phyloP scores from a whole-genome alignment of 2,797 vertebrate genomes.

The Lindbergichthys nudifrons region DNA sequence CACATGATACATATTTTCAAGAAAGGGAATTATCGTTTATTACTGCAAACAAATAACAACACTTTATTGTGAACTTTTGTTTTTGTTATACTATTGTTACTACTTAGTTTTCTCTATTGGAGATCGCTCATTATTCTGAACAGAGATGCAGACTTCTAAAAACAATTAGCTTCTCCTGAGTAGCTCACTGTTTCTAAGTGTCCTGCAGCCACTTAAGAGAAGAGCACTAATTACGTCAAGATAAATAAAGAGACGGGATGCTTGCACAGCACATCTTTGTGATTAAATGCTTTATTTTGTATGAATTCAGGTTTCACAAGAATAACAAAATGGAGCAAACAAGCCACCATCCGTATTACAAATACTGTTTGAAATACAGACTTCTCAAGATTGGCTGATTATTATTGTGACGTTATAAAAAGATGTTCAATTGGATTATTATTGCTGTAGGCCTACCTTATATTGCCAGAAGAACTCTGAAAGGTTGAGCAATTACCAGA shows the following conservation, averaged over 20 bases:
- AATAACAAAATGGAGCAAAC: background rate
- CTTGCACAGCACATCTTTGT: conserved; percentile 9
- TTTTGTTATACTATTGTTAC: background rate
- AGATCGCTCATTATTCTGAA: background rate
- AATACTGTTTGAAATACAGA: background rate
- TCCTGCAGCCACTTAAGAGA: background rate
- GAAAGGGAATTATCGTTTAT: background rate
- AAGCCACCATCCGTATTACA: background rate
- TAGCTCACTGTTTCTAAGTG: too few relatives aligned
- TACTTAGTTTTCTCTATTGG: background rate
- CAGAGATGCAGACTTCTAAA: background rate
- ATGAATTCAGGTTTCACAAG: background rate
- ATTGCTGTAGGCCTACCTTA: background rate
- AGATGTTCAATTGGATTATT: background rate
- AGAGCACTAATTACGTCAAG: conserved; percentile 3
- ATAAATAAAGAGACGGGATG: background rate
- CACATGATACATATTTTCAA: background rate
- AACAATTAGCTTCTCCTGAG: background rate
- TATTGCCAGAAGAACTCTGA: background rate
- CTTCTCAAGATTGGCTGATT: too few relatives aligned
- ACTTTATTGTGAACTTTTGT: too few relatives aligned
- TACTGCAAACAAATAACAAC: too few relatives aligned
- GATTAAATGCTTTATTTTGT: background rate
- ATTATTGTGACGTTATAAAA: background rate
- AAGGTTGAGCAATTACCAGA: background rate